phyloP scores from a whole-genome alignment of 2,113 vertebrate genomes.

The Aspiorhynchus laticeps region DNA sequence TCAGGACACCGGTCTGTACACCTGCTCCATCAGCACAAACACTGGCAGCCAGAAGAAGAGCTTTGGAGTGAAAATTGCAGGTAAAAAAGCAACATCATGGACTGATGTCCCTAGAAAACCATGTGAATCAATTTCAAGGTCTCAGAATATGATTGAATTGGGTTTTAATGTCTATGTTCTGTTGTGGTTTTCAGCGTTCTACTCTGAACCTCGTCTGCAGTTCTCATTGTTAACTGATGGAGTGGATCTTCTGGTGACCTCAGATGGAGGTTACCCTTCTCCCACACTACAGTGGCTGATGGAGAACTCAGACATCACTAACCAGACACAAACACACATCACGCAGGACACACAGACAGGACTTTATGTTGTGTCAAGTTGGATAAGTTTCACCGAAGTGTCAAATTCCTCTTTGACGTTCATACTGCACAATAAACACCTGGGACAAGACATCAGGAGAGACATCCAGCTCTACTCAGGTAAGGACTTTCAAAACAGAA shows the following conservation, averaged over 20 bases:
- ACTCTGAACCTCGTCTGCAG: slow-evolving; percentile 56
- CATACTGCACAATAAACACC: slow-evolving; percentile 49
- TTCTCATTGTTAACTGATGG: slow-evolving; percentile 26
- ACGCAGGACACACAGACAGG: slow-evolving; percentile 43
- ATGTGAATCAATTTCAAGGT: neutral
- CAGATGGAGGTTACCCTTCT: slow-evolving; percentile 58
- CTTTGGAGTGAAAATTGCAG: slow-evolving; percentile 56
- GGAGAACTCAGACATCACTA: slow-evolving; percentile 52
- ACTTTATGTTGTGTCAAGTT: slow-evolving; percentile 57
- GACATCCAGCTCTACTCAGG: slow-evolving; percentile 53
- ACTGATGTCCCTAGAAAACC: neutral
- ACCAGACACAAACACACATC: slow-evolving; percentile 36
- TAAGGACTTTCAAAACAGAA: slow-evolving; percentile 3
- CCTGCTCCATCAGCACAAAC: slow-evolving; percentile 59
- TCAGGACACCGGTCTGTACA: slow-evolving; percentile 59
- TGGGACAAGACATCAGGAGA: slow-evolving; percentile 57
- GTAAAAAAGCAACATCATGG: slow-evolving; percentile 32
- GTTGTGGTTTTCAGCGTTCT: slow-evolving; percentile 50
- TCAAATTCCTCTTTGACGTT: slow-evolving; percentile 54
- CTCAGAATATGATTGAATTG: neutral
- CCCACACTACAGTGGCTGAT: slow-evolving; percentile 58
- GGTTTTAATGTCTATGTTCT: neutral
- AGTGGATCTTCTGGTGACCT: slow-evolving; percentile 52
- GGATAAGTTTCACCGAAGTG: slow-evolving; percentile 27
- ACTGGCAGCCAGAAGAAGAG: slow-evolving; percentile 59